These are phyloP conservation scores for Gracilinanus agilis DNA, from an alignment of 2,113 vertebrate species.

Conservation along the genomic window DNA sequence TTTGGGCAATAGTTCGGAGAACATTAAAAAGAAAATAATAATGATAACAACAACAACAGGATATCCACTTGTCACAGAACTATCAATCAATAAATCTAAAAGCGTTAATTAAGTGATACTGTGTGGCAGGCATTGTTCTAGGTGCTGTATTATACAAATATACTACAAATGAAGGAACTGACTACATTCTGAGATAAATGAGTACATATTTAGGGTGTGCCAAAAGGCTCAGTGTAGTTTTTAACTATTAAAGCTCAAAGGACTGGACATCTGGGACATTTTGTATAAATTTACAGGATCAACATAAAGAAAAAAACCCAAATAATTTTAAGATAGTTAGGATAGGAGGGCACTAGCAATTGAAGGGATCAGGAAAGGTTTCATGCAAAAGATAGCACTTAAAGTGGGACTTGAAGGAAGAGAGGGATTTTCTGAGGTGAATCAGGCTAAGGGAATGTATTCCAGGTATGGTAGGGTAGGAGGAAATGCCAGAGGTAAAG, in stretches of 20 bases:
- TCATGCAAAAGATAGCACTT: background rate
- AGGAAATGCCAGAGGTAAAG: background rate
- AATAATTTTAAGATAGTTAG: background rate
- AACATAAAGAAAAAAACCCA: background rate
- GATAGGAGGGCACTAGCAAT: background rate
- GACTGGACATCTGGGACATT: background rate
- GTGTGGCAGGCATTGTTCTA: background rate
- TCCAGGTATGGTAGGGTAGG: background rate
- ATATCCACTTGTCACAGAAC: background rate
- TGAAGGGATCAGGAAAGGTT: no score
- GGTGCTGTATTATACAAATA: background rate
- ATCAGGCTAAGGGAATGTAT: background rate
- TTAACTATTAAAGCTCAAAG: background rate
- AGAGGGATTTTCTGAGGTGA: background rate
- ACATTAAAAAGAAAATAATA: background rate
- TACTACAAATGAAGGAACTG: background rate
- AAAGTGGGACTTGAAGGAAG: background rate
- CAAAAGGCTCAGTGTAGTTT: background rate
- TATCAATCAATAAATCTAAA: background rate
- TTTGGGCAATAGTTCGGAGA: background rate
- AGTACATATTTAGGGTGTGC: background rate
- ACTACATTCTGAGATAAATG: background rate
- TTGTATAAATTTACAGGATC: background rate
- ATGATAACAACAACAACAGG: background rate
- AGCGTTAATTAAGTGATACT: background rate